Percentiles rank a stretch among this genome's conserved stretches.
phyloP scores from a whole-genome alignment of 2,797 vertebrate species.

The Otolemur crassicaudatus region DNA sequence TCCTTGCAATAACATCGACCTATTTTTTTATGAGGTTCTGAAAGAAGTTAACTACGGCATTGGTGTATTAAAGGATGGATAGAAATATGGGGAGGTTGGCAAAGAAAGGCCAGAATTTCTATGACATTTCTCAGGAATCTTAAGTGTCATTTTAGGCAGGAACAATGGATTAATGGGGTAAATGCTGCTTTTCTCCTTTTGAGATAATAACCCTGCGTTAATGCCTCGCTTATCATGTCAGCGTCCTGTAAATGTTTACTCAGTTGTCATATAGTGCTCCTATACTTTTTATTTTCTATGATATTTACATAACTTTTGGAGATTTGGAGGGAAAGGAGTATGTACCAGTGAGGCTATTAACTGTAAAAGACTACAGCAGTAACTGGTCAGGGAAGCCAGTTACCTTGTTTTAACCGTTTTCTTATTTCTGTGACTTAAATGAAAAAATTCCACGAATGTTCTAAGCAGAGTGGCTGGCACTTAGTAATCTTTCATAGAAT shows the following conservation, averaged over 20 bases:
- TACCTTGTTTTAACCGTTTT: not conserved
- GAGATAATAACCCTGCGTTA: not conserved
- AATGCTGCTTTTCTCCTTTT: constrained; percentile 23
- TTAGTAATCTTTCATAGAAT: not conserved
- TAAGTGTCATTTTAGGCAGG: constrained; percentile 23
- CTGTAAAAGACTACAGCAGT: not conserved
- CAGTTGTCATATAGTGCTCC: not conserved
- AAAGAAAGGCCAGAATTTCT: not conserved
- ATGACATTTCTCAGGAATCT: constrained; percentile 6
- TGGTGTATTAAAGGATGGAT: not conserved
- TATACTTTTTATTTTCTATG: not conserved
- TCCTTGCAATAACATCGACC: not conserved
- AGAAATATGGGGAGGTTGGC: not conserved
- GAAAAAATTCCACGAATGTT: not conserved
- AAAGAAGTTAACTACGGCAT: not conserved
- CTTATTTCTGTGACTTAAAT: not conserved
- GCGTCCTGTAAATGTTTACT: not conserved
- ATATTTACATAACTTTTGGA: not conserved
- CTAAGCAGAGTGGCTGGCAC: not conserved
- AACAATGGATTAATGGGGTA: constrained; percentile 55
- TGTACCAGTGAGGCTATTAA: not conserved
- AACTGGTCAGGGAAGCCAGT: not conserved
- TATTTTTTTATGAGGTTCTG: not conserved
- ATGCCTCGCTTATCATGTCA: constrained; percentile 50
- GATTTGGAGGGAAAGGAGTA: not conserved